Evolutionary conservation across 2,888 invertebrate species (phyloP).

Genomic region (Zygogramma bicolorata): DNA sequence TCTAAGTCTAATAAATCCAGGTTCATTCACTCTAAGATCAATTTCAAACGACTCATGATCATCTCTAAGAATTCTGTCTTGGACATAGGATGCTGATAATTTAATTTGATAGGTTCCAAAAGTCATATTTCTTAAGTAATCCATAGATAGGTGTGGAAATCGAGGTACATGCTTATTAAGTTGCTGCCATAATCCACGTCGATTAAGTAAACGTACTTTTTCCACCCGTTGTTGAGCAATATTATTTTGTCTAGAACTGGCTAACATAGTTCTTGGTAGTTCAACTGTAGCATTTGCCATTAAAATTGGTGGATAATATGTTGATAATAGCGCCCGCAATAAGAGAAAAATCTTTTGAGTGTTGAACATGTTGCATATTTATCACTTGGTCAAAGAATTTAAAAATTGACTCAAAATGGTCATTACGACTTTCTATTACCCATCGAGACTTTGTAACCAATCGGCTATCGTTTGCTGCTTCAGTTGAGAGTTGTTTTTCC

Average conservation of each 20-base stretch:
- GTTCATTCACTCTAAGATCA: neutral
- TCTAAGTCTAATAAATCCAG: neutral
- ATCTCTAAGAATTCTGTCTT: too few species aligned
- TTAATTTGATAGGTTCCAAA: slow-evolving; percentile 15
- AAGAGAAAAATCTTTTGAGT: slow-evolving; percentile 4
- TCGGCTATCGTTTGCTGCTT: slow-evolving; percentile 1
- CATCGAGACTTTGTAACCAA: slow-evolving; percentile 10
- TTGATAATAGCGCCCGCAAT: slow-evolving; percentile 1
- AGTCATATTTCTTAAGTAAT: slow-evolving; percentile 11
- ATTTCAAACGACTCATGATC: neutral
- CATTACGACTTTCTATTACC: slow-evolving; percentile 13
- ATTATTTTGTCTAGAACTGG: slow-evolving; percentile 14
- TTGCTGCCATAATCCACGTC: slow-evolving; percentile 16
- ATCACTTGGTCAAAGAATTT: slow-evolving; percentile 8
- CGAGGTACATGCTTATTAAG: slow-evolving; percentile 11
- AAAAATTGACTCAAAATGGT: neutral
- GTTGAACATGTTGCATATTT: slow-evolving; percentile 10
- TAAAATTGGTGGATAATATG: too few species aligned
- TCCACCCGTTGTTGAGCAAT: slow-evolving; percentile 14
- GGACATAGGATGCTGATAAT: slow-evolving; percentile 13
- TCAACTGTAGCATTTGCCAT: too few species aligned
- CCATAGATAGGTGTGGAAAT: slow-evolving; percentile 16
- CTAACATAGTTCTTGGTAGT: too few species aligned
- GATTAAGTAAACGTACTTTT: slow-evolving; percentile 11
- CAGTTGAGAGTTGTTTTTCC: neutral